A percentile compares a stretch with the other conserved stretches of the same genome.
Evolutionary conservation across 2,113 vertebrate genomes (phyloP).

Genomic region (Melozone crissalis): DNA sequence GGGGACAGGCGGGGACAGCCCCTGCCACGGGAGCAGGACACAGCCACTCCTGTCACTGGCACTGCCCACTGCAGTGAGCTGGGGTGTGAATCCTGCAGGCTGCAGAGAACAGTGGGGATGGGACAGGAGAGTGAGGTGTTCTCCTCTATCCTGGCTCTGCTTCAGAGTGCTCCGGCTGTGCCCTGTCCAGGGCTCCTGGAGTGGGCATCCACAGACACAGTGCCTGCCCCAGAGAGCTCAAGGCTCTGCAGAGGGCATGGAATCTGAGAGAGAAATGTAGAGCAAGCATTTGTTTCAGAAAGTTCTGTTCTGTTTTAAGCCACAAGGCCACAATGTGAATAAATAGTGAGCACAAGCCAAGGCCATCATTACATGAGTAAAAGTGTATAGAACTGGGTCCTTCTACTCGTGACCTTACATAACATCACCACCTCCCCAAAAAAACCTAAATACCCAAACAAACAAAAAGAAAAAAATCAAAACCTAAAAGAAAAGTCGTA

Average conservation of each 20-base stretch:
- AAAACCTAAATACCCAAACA: not conserved
- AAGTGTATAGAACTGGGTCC: not conserved
- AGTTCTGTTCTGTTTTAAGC: conserved; percentile 4
- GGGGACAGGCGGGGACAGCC: not conserved
- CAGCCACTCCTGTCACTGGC: not conserved
- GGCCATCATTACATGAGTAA: not conserved
- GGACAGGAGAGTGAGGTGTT: not conserved
- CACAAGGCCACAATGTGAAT: not conserved
- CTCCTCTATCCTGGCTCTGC: not conserved
- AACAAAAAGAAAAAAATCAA: not conserved
- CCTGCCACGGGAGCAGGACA: not conserved
- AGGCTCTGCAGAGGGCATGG: not conserved
- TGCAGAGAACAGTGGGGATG: not conserved
- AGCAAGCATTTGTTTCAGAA: not conserved
- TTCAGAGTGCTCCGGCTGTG: not conserved
- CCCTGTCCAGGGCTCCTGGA: not conserved
- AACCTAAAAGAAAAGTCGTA: not conserved
- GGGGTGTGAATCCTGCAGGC: not conserved
- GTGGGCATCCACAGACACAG: not conserved
- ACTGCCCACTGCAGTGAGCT: not conserved
- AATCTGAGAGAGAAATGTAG: not conserved
- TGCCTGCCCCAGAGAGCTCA: not conserved
- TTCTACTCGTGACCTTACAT: not conserved
- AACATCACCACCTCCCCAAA: not conserved
- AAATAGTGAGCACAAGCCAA: conserved; percentile 3